Evolutionary conservation across 2,113 vertebrate genomes (phyloP).

Genomic region (Syngnathus typhle): DNA sequence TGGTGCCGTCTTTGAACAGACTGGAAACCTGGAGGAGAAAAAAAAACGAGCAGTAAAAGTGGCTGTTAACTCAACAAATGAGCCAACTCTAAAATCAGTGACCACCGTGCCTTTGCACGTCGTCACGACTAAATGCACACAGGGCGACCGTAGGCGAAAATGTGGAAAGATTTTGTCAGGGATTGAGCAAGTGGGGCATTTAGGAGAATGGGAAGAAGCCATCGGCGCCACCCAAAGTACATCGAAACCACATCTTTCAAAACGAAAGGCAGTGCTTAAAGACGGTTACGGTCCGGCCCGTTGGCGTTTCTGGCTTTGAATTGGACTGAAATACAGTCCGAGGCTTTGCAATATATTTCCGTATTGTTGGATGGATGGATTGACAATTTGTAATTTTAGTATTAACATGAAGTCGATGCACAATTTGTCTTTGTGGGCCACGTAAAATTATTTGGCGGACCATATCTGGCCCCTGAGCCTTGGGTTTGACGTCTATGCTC

Average conservation of each 20-base stretch:
- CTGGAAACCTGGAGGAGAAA: constrained; percentile 81
- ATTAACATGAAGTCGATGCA: too few species aligned
- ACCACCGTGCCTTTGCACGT: not conserved
- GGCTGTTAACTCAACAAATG: not conserved
- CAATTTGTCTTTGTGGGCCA: too few species aligned
- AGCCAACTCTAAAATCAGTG: not conserved
- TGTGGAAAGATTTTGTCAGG: not conserved
- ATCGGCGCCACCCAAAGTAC: not conserved
- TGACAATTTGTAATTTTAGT: too few species aligned
- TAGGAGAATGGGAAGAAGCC: not conserved
- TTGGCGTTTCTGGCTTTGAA: not conserved
- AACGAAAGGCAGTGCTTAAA: not conserved
- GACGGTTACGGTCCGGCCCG: not conserved
- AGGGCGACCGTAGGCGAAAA: not conserved
- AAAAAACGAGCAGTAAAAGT: not conserved
- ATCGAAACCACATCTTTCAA: not conserved
- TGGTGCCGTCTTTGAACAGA: constrained; percentile 96
- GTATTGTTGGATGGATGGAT: not conserved
- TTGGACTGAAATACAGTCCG: not conserved
- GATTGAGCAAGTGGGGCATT: not conserved
- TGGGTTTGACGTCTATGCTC: not conserved
- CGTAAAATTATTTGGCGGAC: too few species aligned
- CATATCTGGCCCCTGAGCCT: too few species aligned
- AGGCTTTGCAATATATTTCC: not conserved
- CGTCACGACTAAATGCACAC: not conserved